Base-by-base conservation (phyloP, 1,140 invertebrate species). In the Maniola jurtina region DNA sequence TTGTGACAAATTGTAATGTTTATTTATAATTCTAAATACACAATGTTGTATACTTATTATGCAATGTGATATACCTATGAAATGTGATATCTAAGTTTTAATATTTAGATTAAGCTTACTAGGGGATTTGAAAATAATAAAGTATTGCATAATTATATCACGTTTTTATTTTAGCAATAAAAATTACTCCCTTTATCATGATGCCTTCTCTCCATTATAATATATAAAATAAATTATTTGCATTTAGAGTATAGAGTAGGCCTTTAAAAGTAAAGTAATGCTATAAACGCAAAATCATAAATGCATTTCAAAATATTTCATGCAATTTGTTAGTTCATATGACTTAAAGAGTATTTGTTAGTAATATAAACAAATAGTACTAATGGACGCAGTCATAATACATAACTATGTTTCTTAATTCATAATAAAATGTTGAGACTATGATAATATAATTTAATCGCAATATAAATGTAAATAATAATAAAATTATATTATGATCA, bases 401-500 rank as follows among this genome's bases (percentile, higher is more conserved):
- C 76, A 83, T 77, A 74, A 78, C 66, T 73, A 57, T 69, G 66
- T 66, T 73, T 64, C 48, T 56, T 61, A 48, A 61, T 61, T 59
- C 25, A 60, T 63, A 69, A 70, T 70, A 83, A 79, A 74, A 45
- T 45, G 9, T 80, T 85, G 81, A 86, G 81, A 80, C 71, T 90
- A 89, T 80, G 88, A 86, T 55, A 89, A 89, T 86, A 86, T 86
- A 86, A 89, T 83, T 80, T 81, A 70, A 80, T 80, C 70, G 75
- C 73, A 80, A 83, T 86, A 75, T 86, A 89, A 90, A 86, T 88
- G 75, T 85, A 88, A 85, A 89, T 86, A 85, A 25, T 2, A 25
- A 25, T 25, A 25, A 25, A 25, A 25, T 25, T 25, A 25, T 25
- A 86, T 78, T 76, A 78, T 78, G 70, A 71, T 77, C 48, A 66